These are phyloP conservation scores for Ornithoptera alexandrae DNA, from an alignment of 2,888 invertebrate genomes.

Conservation along the genomic window DNA sequence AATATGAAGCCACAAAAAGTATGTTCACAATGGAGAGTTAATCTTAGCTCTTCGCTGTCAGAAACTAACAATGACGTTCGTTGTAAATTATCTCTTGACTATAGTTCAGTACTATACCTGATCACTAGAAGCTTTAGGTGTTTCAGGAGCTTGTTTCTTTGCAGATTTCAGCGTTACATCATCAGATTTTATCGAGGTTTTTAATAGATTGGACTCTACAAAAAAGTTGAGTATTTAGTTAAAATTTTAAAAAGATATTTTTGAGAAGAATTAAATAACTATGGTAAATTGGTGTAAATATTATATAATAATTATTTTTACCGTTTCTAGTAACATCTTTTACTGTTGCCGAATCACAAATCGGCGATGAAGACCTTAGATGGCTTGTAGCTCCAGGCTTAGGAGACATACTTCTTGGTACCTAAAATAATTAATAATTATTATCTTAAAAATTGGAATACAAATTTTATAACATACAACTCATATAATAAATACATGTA, in stretches of 20 bases:
- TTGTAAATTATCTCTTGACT: no score
- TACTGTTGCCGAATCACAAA: background rate
- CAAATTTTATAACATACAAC: background rate
- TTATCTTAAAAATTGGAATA: background rate
- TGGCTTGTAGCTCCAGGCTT: background rate
- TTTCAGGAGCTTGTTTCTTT: constrained; percentile 49
- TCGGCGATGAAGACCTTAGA: constrained; percentile 5
- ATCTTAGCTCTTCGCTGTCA: no score
- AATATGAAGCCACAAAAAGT: no score
- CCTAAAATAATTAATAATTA: constrained; percentile 14
- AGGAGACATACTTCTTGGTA: constrained; percentile 13
- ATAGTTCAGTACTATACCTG: no score
- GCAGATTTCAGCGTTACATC: constrained; percentile 72
- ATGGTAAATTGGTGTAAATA: no score
- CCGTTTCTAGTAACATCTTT: background rate
- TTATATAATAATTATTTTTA: background rate
- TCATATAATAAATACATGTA: no score
- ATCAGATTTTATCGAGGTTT: constrained; percentile 55
- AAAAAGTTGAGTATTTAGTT: background rate
- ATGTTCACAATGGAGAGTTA: no score
- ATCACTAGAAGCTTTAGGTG: no score
- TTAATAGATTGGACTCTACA: constrained; percentile 60
- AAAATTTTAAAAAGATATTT: no score
- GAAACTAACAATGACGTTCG: no score
- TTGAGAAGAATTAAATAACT: no score